These are phyloP conservation scores for Tipula helvola DNA, from an alignment of 2,888 invertebrate genomes.

Conservation along the genomic window DNA sequence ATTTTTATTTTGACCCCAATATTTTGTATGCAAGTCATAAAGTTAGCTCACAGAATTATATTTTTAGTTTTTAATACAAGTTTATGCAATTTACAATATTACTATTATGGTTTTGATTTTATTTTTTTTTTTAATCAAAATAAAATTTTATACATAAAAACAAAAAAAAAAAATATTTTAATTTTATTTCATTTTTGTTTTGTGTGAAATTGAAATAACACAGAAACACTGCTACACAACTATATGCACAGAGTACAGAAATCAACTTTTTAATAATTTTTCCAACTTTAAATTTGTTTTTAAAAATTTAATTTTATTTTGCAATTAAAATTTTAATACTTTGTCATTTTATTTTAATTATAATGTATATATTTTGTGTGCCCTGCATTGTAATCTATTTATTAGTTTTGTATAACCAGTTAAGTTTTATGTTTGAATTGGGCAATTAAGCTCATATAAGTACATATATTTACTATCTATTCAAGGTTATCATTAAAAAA, in stretches of 20 bases:
- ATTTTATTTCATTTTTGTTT: neutral
- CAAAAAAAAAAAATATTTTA: neutral
- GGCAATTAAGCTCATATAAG: too few relatives aligned
- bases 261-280: neutral
- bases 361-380: neutral
- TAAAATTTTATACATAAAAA: neutral
- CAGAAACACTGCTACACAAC: neutral
- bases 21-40: neutral
- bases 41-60: neutral
- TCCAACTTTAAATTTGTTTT: neutral
- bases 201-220: slow-evolving; percentile 4
- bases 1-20: neutral
- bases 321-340: neutral
- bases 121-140: neutral
- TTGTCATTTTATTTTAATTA: neutral
- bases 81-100: neutral
- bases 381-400: neutral
- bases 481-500: too few relatives aligned
- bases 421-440: too few relatives aligned
- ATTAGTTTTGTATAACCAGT: neutral
- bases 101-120: neutral
- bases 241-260: neutral
- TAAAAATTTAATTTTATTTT: neutral
- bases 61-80: neutral
- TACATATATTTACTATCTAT: too few relatives aligned